Conservation (phyloP, 2,113 vertebrate species). For the Crocuta crocuta region DNA sequence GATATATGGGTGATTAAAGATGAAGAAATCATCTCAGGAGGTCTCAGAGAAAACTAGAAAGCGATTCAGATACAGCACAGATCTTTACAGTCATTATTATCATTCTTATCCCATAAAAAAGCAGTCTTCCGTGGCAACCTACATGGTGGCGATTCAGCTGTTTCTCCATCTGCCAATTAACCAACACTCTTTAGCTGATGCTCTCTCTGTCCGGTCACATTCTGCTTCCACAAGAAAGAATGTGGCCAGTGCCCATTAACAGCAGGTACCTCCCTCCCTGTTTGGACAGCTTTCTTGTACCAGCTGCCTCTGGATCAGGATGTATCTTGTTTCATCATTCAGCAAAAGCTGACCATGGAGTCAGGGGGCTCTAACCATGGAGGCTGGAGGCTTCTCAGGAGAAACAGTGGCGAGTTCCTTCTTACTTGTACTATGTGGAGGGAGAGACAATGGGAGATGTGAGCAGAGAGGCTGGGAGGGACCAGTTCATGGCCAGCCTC, state of each 20-base stretch:
- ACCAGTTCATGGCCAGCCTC: neutral
- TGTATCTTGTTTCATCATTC: neutral
- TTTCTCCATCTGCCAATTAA: neutral
- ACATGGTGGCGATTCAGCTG: accelerated
- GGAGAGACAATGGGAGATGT: neutral
- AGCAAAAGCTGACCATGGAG: neutral
- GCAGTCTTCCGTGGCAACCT: neutral
- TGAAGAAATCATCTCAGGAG: neutral
- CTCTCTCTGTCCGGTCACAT: neutral
- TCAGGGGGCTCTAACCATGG: neutral
- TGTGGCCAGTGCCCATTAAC: neutral
- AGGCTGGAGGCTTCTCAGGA: neutral
- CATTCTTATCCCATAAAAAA: neutral
- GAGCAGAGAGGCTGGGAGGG: neutral
- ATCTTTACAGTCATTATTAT: neutral
- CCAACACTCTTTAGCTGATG: no score
- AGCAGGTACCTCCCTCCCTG: neutral
- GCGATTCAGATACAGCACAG: neutral
- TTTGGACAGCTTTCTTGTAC: neutral
- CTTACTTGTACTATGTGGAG: neutral
- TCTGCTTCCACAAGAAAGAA: neutral
- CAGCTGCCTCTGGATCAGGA: neutral
- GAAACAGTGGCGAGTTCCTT: neutral
- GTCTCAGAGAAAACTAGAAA: neutral
- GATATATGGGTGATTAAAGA: neutral